phyloP scores from a whole-genome alignment of 1,140 invertebrate genomes.

The Onthophagus taurus region DNA sequence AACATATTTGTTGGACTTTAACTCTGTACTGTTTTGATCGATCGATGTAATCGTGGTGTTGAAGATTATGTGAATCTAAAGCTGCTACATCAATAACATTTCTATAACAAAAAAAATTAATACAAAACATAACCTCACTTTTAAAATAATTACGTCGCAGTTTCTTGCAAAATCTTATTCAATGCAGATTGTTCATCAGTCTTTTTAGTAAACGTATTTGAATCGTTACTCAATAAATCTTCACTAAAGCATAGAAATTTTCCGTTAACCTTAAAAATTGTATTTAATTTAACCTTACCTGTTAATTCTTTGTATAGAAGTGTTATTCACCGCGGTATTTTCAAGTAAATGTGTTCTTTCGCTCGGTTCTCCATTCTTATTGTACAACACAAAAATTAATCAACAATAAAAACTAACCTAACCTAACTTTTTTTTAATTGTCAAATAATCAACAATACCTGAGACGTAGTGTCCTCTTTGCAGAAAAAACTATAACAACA shows the following conservation, averaged over 20 bases:
- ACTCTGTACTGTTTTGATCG: conserved; percentile 60
- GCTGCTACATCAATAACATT: conserved; percentile 79
- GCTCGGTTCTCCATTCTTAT: conserved; percentile 50
- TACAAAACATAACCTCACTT: conserved; percentile 11
- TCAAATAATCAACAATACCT: too few relatives aligned
- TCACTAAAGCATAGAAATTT: conserved; percentile 43
- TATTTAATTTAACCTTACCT: conserved; percentile 35
- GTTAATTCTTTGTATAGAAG: conserved; percentile 49
- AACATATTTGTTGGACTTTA: conserved; percentile 45
- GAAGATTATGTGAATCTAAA: conserved; percentile 65
- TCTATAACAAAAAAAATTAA: conserved; percentile 37
- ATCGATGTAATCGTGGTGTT: conserved; percentile 72
- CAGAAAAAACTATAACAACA: conserved; percentile 38
- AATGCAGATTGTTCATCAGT: conserved; percentile 81
- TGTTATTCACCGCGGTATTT: conserved; percentile 58
- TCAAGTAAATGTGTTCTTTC: conserved; percentile 59
- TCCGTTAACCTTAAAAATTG: conserved; percentile 14
- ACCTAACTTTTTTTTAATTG: too few relatives aligned
- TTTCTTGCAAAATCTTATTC: conserved; percentile 77
- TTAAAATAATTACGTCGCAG: conserved; percentile 62
- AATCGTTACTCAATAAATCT: conserved; percentile 51
- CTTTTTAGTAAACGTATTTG: conserved; percentile 61
- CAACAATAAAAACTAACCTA: neutral
- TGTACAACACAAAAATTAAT: conserved; percentile 7
- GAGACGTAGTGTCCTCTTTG: conserved; percentile 33